Percentiles rank a stretch among this genome's conserved stretches.
Conservation (phyloP, 2,113 vertebrate genomes). For the Orthonyx spaldingii region DNA sequence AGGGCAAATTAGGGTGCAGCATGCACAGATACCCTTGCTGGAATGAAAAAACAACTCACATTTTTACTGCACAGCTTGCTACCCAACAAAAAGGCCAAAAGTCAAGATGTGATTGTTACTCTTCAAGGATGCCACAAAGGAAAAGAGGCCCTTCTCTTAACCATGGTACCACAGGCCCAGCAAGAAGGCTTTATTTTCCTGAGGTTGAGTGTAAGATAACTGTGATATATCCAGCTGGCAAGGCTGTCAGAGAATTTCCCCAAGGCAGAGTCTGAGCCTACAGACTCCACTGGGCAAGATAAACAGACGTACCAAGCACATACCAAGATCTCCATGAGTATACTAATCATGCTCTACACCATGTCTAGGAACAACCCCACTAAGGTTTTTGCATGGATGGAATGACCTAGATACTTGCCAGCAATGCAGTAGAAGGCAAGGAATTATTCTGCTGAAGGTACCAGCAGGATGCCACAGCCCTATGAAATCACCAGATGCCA, state of each 20-base stretch:
- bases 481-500: neutral
- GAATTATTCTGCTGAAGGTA: neutral
- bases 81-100: neutral
- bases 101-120: neutral
- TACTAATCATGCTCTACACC: neutral
- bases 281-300: slow-evolving; percentile 20
- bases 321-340: neutral
- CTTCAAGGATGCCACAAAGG: neutral
- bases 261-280: slow-evolving; percentile 22
- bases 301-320: slow-evolving; percentile 34
- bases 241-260: slow-evolving; percentile 28
- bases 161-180: neutral
- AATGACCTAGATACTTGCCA: slow-evolving; percentile 41
- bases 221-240: slow-evolving; percentile 40
- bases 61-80: neutral
- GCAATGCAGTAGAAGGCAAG: neutral
- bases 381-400: neutral
- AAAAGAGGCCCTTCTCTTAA: neutral
- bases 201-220: slow-evolving; percentile 15
- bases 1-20: neutral
- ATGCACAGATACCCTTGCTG: neutral
- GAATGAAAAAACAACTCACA: neutral
- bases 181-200: slow-evolving; percentile 6
- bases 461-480: neutral
- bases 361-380: neutral